Evolutionary conservation across 2,113 vertebrate species (phyloP), one percentile per base, ranked within the genome.

Genomic region (Kryptolebias marmoratus): DNA sequence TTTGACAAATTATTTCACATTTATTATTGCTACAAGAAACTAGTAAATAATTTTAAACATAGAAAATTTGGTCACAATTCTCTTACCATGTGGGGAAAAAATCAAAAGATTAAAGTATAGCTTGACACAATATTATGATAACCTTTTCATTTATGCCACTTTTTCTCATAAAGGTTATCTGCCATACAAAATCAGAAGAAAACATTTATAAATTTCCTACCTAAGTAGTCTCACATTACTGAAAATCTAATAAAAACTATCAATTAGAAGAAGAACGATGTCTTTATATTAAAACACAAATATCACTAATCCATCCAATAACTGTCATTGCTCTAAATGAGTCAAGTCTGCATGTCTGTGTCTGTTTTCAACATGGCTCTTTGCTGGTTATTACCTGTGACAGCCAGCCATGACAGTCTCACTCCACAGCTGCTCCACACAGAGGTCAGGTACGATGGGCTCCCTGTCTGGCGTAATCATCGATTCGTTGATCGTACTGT

Each of bases 361-460:
- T 59, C 28, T 32, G 63, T 59, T 62, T 58, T 77, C 42, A 36
- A 8, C 44, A 53, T 4, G 11, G 0, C 18, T 59, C 45, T 32
- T 27, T 50, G 14, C n/a, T 22, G 30, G 10, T 59, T 18, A 64
- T 56, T 68, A 97, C 97, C 96, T 96, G 67, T 71, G 81, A 76
- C 80, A 94, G 14, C 82, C 84, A 31, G 88, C 78, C 27, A 91
- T 72, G 28, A 93, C 11, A 0, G 93, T 72, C 83, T 99, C 97
- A 60, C 95, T 96, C 97, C 98, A 99, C 45, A 99, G 92, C 77
- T 98, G 97, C 71, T 99, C 97, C 67, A 99, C 95, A 84, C 97
- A 99, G 45, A 99, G 95, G 81, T 98, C 95, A 0, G 98, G 98
- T 75, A 96, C 64, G 48, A 98, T 98, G 0, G 96, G 97, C 69